These are phyloP conservation scores for Epinephelus fuscoguttatus DNA, from an alignment of 2,113 vertebrate species.

Conservation along the genomic window DNA sequence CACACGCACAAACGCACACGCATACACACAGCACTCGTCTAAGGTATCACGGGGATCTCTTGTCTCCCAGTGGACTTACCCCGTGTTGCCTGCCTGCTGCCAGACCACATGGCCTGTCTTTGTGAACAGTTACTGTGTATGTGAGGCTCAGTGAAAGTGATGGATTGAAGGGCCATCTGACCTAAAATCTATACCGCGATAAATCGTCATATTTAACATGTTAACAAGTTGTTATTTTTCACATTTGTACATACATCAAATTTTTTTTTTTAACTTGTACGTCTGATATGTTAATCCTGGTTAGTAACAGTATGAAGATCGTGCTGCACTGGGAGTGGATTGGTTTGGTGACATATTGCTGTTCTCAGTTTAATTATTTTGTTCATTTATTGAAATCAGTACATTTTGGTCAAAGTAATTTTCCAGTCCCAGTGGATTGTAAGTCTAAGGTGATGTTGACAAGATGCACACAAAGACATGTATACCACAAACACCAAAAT, in stretches of 20 bases:
- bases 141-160: constrained; percentile 7
- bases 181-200: background rate
- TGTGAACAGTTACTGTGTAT: constrained; percentile 21
- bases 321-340: too few species aligned
- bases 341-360: background rate
- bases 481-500: background rate
- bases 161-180: constrained; percentile 6
- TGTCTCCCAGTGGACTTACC: constrained; percentile 53
- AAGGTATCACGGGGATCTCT: constrained; percentile 51
- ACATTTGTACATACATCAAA: too few species aligned
- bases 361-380: background rate
- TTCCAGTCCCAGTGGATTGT: background rate
- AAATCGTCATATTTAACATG: background rate
- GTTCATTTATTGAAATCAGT: too few species aligned
- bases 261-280: background rate
- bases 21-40: constrained; percentile 12
- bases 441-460: background rate
- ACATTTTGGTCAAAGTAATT: too few species aligned
- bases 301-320: background rate
- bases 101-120: constrained; percentile 59
- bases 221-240: background rate
- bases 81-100: constrained; percentile 55
- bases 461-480: background rate
- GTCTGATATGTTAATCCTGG: background rate
- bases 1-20: constrained; percentile 30